Evolutionary conservation across 2,888 invertebrate species (phyloP).

Genomic region (Sinopyrophorus schimmeli): DNA sequence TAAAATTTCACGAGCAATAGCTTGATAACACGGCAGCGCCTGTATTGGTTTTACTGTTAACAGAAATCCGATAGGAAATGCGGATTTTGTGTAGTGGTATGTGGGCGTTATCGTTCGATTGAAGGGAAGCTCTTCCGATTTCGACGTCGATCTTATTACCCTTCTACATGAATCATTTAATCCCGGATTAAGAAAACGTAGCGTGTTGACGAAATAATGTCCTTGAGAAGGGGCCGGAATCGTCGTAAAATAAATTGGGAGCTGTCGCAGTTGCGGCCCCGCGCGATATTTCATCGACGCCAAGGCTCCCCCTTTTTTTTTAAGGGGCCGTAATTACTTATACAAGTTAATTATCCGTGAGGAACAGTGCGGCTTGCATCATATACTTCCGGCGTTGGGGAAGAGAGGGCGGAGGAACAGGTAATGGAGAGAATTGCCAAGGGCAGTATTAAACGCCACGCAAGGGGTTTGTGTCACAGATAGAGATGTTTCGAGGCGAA

Average conservation of each 20-base stretch:
- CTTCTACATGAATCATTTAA: constrained; percentile 39
- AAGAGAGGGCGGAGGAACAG: constrained; percentile 16
- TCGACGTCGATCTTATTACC: constrained; percentile 34
- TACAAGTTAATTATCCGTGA: constrained; percentile 25
- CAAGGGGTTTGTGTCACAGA: constrained; percentile 16
- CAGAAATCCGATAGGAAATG: constrained; percentile 9
- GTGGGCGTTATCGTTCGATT: constrained; percentile 18
- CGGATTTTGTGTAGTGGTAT: constrained; percentile 12
- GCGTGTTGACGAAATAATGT: constrained; percentile 40
- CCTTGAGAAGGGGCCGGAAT: constrained; percentile 27
- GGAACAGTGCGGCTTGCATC: constrained; percentile 17
- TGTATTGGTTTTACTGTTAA: constrained; percentile 13
- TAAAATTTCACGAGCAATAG: constrained; percentile 17
- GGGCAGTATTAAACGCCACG: constrained; percentile 9
- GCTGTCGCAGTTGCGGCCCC: constrained; percentile 23
- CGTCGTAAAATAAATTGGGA: constrained; percentile 39
- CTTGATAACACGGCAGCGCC: constrained; percentile 15
- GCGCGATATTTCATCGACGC: constrained; percentile 10
- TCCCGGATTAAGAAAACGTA: constrained; percentile 36
- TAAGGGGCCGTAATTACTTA: constrained; percentile 24
- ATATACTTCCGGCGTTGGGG: constrained; percentile 12
- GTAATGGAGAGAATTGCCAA: constrained; percentile 23
- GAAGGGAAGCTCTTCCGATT: constrained; percentile 18
- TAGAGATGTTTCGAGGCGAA: no score
- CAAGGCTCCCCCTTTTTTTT: constrained; percentile 16